A percentile compares a stretch with the other conserved stretches of the same genome.
These are phyloP conservation scores for Galemys pyrenaicus DNA, from an alignment of 2,113 vertebrate genomes.

Conservation along the genomic window DNA sequence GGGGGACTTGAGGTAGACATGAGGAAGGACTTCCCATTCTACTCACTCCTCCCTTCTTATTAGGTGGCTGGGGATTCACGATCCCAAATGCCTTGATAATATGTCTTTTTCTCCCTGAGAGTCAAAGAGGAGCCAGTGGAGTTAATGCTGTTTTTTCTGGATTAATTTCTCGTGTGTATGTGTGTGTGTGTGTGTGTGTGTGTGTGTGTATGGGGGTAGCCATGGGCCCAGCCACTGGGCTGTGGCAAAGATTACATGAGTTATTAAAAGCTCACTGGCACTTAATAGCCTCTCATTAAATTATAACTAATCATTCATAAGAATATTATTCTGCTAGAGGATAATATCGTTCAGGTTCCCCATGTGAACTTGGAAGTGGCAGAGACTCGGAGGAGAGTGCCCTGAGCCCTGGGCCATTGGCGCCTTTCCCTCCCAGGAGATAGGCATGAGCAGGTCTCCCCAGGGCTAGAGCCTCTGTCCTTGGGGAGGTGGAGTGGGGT, in stretches of 20 bases:
- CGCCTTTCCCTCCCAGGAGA: not conserved
- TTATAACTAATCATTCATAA: not conserved
- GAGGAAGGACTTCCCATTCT: constrained; percentile 47
- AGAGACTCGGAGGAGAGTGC: not conserved
- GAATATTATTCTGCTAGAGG: not conserved
- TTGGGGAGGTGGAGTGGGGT: not conserved
- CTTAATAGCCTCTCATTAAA: not conserved
- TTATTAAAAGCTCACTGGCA: not conserved
- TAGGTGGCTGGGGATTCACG: not conserved
- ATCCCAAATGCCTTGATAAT: not conserved
- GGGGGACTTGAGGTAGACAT: not conserved
- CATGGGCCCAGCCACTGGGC: not conserved
- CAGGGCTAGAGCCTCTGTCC: not conserved
- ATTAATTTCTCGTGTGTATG: not conserved
- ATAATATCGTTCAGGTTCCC: not conserved
- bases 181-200: too few species aligned
- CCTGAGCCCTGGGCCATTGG: not conserved
- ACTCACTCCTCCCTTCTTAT: not conserved
- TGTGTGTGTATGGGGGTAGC: not conserved
- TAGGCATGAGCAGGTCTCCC: not conserved
- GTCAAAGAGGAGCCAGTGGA: not conserved
- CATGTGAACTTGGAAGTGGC: not conserved
- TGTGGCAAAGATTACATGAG: not conserved
- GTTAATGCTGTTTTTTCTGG: not conserved
- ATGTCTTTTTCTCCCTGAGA: not conserved